Conservation (phyloP, 2,888 invertebrate genomes). For the Stenolophus ochropezus region DNA sequence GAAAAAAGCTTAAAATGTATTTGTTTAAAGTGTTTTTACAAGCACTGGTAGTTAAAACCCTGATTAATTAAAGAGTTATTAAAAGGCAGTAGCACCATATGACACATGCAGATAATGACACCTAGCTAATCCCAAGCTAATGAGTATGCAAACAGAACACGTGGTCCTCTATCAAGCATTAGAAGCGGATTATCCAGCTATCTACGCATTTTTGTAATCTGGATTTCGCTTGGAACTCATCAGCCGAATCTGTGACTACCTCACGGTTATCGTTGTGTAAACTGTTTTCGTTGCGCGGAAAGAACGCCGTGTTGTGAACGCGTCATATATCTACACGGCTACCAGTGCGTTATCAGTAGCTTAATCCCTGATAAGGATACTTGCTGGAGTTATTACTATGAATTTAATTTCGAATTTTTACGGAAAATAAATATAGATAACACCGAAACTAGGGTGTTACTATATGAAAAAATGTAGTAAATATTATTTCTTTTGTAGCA, state of each 20-base stretch:
- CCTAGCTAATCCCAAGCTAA: conserved; percentile 63
- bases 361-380: conserved; percentile 42
- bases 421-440: background rate
- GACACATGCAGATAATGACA: conserved; percentile 62
- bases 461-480: background rate
- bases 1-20: too few species aligned
- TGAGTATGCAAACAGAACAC: conserved; percentile 62
- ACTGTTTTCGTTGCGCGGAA: conserved; percentile 20
- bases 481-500: too few species aligned
- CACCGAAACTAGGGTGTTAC: background rate
- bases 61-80: conserved; percentile 48
- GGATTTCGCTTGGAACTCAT: conserved; percentile 38
- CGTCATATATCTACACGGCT: conserved; percentile 31
- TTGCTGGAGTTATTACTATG: conserved; percentile 7
- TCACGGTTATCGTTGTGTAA: conserved; percentile 30
- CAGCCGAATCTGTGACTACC: background rate
- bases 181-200: conserved; percentile 30
- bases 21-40: too few species aligned
- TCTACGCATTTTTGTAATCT: conserved; percentile 47
- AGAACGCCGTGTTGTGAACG: background rate
- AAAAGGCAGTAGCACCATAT: conserved; percentile 59
- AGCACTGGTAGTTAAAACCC: background rate
- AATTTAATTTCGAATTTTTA: conserved; percentile 44
- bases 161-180: conserved; percentile 39
- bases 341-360: background rate